Evolutionary conservation across 1,140 invertebrate species (phyloP).

Genomic region (Druon quercuslanigerum): DNA sequence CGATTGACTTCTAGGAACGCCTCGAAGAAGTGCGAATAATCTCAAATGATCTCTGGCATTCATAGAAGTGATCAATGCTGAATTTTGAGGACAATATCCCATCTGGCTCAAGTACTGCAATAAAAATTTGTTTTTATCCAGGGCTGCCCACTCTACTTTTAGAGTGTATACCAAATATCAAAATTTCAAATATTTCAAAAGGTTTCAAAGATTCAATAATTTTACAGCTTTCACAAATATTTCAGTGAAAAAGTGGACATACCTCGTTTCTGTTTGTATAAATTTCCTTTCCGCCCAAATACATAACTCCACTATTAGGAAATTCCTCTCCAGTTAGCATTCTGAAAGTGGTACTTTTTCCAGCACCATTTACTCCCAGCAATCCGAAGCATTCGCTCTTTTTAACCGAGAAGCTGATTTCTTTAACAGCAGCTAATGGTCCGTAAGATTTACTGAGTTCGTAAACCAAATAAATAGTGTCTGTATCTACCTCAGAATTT

Average conservation of each 20-base stretch:
- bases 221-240: too few relatives aligned
- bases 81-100: slow-evolving; percentile 84
- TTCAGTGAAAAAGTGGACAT: slow-evolving; percentile 32
- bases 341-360: slow-evolving; percentile 91
- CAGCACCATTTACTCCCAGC: slow-evolving; percentile 91
- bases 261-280: slow-evolving; percentile 73
- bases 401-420: slow-evolving; percentile 81
- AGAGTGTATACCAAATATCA: too few relatives aligned
- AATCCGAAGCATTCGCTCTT: slow-evolving; percentile 91
- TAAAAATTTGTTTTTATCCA: neutral
- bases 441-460: slow-evolving; percentile 83
- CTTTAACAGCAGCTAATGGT: slow-evolving; percentile 82
- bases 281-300: slow-evolving; percentile 64
- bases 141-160: too few relatives aligned
- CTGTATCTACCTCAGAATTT: slow-evolving; percentile 8
- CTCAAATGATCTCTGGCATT: slow-evolving; percentile 82
- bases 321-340: slow-evolving; percentile 90
- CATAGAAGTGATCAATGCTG: slow-evolving; percentile 82
- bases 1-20: slow-evolving; percentile 76
- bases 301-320: slow-evolving; percentile 80
- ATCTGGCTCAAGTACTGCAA: slow-evolving; percentile 76
- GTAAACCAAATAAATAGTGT: slow-evolving; percentile 67
- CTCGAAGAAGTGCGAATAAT: slow-evolving; percentile 82
- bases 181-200: neutral
- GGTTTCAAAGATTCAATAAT: too few relatives aligned